Evolutionary conservation across 2,113 vertebrate genomes (phyloP).

Genomic region (Tyrannus savana): DNA sequence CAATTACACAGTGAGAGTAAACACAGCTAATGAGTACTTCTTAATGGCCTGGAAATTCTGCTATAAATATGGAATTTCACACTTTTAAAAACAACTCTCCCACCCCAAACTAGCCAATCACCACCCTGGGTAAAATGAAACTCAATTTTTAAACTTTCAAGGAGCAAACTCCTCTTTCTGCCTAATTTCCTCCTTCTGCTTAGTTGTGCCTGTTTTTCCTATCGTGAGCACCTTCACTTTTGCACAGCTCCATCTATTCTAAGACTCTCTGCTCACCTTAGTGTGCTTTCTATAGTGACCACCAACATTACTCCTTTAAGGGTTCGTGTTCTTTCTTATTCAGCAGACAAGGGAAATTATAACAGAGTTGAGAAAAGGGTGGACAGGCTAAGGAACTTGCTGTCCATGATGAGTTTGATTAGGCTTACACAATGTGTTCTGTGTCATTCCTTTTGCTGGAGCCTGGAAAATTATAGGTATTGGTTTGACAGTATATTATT

Average conservation of each 20-base stretch:
- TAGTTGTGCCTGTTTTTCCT: neutral
- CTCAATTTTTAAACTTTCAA: neutral
- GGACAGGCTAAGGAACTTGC: neutral
- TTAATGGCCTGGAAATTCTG: neutral
- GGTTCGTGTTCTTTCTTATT: neutral
- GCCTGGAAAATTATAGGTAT: neutral
- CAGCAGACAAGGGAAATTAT: neutral
- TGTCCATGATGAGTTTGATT: neutral
- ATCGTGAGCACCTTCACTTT: neutral
- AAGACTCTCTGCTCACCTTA: neutral
- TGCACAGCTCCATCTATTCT: neutral
- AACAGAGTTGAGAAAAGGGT: neutral
- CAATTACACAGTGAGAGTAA: neutral
- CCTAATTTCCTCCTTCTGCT: neutral
- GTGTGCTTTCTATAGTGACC: neutral
- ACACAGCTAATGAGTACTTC: neutral
- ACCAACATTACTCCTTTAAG: neutral
- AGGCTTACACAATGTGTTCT: neutral
- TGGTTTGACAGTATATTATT: neutral
- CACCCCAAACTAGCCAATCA: neutral
- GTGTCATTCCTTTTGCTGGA: neutral
- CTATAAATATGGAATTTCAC: neutral
- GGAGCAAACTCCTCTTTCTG: neutral
- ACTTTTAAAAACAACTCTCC: neutral
- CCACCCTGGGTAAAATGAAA: neutral